phyloP scores from a whole-genome alignment of 2,113 vertebrate species.

The Pandion haliaetus region DNA sequence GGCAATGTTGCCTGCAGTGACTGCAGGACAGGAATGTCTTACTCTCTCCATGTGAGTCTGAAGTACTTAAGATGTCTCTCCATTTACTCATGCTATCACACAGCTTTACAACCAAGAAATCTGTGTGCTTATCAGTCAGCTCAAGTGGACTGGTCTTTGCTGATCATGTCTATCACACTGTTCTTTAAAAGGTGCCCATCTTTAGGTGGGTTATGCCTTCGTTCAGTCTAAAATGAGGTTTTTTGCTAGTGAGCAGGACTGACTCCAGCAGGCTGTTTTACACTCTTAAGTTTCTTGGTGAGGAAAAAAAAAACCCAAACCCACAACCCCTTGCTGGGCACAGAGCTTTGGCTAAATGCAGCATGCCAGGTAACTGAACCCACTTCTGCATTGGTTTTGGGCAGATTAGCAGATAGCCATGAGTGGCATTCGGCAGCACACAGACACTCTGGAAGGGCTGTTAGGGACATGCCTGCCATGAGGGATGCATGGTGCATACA shows the following conservation, averaged over 20 bases:
- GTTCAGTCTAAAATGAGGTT: not conserved
- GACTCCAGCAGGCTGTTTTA: not conserved
- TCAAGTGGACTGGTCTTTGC: not conserved
- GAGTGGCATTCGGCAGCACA: not conserved
- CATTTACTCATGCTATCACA: not conserved
- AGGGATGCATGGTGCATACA: fast-evolving
- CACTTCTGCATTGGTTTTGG: not conserved
- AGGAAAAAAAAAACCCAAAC: not conserved
- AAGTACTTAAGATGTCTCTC: not conserved
- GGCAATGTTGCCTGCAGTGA: not conserved
- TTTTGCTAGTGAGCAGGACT: not conserved
- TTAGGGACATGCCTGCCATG: not conserved
- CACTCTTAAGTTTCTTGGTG: not conserved
- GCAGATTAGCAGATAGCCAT: not conserved
- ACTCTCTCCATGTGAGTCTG: fast-evolving
- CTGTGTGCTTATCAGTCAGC: not conserved
- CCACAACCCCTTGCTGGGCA: not conserved
- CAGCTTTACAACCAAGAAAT: not conserved
- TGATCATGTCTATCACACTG: not conserved
- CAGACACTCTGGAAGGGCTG: not conserved
- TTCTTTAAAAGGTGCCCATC: not conserved
- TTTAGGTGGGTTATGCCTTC: not conserved
- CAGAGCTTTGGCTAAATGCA: not conserved
- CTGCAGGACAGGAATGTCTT: not conserved
- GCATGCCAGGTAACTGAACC: not conserved